Percentiles rank a stretch among this genome's conserved stretches.
phyloP scores from a whole-genome alignment of 1,140 invertebrate species.

The Pentalonia nigronervosa region DNA sequence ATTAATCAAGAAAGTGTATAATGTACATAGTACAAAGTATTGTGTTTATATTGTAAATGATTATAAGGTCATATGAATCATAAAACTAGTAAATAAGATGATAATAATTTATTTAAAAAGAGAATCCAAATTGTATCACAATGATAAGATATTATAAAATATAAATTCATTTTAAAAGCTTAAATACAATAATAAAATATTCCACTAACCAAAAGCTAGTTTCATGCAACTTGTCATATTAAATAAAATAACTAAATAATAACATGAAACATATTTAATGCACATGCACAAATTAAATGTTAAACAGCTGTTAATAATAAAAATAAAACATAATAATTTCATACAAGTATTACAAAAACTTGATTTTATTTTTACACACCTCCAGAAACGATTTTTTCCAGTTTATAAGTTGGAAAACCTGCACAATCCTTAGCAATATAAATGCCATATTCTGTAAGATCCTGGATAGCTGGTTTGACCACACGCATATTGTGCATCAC shows the following conservation, averaged over 20 bases:
- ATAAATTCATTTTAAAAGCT: conserved; percentile 6
- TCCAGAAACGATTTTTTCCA: conserved; percentile 72
- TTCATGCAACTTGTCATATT: not conserved
- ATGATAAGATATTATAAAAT: not conserved
- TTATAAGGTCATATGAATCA: conserved; percentile 10
- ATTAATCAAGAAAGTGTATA: not conserved
- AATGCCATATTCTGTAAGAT: conserved; percentile 72
- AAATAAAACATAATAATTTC: conserved; percentile 9
- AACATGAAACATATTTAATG: not conserved
- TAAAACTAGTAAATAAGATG: not conserved
- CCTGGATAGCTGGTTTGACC: conserved; percentile 74
- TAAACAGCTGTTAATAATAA: conserved; percentile 41
- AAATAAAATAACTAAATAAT: conserved; percentile 35
- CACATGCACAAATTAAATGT: conserved; percentile 27
- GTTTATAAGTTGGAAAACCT: conserved; percentile 75
- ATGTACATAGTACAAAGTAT: not conserved
- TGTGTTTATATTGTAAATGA: not conserved
- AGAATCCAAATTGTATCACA: conserved; percentile 23
- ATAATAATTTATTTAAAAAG: conserved; percentile 26
- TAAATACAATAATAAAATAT: conserved; percentile 23
- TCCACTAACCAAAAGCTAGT: conserved; percentile 12
- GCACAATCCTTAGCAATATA: conserved; percentile 78
- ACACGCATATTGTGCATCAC: conserved; percentile 81
- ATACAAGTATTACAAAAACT: not conserved
- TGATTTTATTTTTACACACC: conserved; percentile 64